phyloP scores from a whole-genome alignment of 2,797 vertebrate genomes.

The Scarus forsteni region DNA sequence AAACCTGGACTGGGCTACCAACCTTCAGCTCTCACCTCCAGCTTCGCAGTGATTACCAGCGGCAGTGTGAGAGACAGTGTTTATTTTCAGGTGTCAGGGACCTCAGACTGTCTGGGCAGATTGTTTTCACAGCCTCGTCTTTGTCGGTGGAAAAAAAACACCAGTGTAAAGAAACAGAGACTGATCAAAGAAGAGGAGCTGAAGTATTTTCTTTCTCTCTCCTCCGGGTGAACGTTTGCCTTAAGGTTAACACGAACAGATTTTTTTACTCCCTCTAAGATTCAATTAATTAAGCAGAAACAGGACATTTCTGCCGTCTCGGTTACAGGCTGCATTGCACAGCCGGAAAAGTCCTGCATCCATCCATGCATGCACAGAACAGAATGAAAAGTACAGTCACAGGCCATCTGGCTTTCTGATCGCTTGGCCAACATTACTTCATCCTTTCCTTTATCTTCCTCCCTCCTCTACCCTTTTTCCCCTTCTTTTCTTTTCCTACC shows the following conservation, averaged over 20 bases:
- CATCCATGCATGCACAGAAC: slow-evolving; percentile 1
- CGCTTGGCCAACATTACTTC: slow-evolving; percentile 13
- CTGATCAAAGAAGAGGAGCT: slow-evolving; percentile 59
- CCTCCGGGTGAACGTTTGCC: slow-evolving; percentile 33
- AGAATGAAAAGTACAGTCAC: slow-evolving; percentile 7
- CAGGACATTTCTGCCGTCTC: slow-evolving; percentile 3
- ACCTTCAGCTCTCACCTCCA: slow-evolving; percentile 29
- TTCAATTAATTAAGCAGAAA: slow-evolving; percentile 31
- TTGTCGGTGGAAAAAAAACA: slow-evolving; percentile 35
- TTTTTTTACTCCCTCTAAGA: not conserved
- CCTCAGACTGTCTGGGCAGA: slow-evolving; percentile 31
- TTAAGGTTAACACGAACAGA: slow-evolving; percentile 21
- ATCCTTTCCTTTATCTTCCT: not conserved
- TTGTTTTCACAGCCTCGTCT: slow-evolving; percentile 29
- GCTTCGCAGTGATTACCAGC: slow-evolving; percentile 49
- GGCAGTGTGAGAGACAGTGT: slow-evolving; percentile 32
- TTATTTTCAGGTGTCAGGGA: slow-evolving; percentile 55
- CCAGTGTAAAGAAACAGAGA: slow-evolving; percentile 19
- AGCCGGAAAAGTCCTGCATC: slow-evolving; percentile 26
- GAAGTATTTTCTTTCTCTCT: slow-evolving; percentile 14
- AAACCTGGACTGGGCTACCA: slow-evolving; percentile 18
- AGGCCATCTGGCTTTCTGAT: slow-evolving; percentile 36
- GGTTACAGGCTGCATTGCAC: slow-evolving; percentile 17
- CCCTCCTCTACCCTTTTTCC: not conserved
- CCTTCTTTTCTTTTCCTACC: not conserved